Percentiles rank a stretch among this genome's conserved stretches.
Conservation (phyloP, 2,113 vertebrate species). For the Pteronura brasiliensis region DNA sequence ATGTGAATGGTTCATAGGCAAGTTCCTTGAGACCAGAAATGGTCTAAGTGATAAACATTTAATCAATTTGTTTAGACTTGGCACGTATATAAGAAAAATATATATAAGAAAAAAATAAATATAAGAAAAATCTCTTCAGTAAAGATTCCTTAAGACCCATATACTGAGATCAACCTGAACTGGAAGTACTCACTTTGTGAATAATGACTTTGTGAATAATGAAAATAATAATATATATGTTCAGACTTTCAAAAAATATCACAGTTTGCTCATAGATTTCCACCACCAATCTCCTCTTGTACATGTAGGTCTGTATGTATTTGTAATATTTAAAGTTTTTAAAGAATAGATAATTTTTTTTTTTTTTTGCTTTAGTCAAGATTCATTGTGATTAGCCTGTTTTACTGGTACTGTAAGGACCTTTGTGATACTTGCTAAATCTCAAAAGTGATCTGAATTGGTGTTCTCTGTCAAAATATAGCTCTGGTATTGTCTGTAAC, state of each 20-base stretch:
- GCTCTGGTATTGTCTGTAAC: not conserved
- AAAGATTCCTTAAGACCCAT: not conserved
- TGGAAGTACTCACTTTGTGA: not conserved
- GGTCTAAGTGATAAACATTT: not conserved
- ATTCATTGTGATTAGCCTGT: not conserved
- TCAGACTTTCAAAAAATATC: not conserved
- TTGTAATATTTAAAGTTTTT: not conserved
- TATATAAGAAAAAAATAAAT: slow-evolving; percentile 31
- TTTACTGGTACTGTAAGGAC: not conserved
- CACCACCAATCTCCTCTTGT: not conserved
- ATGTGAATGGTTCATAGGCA: not conserved
- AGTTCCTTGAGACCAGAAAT: not conserved
- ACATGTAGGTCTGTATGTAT: not conserved
- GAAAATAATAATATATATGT: not conserved
- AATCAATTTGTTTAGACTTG: not conserved
- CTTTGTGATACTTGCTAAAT: not conserved
- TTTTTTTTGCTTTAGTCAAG: not conserved
- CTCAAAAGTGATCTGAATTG: not conserved
- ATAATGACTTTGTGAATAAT: fast-evolving
- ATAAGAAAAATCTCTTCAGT: not conserved
- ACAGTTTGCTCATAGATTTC: slow-evolving; percentile 5
- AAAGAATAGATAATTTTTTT: not conserved
- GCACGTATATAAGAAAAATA: slow-evolving; percentile 8
- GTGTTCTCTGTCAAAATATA: not conserved
- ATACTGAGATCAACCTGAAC: not conserved